Evolutionary conservation across 2,113 vertebrate species (phyloP).

Genomic region (Perccottus glenii): DNA sequence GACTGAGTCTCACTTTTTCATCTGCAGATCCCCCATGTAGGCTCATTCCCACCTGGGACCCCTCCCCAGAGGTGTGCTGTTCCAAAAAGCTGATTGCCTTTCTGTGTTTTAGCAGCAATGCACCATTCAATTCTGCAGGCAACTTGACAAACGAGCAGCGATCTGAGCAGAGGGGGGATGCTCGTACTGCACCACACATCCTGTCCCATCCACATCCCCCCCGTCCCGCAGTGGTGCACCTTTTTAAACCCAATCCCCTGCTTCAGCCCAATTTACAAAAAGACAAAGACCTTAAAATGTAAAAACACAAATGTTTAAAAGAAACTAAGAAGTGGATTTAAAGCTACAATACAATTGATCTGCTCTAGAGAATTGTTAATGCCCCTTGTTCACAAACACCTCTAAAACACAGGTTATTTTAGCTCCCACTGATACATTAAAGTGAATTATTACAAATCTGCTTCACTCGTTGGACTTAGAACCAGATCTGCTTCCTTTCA

Average conservation of each 20-base stretch:
- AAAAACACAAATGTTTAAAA: constrained; percentile 5
- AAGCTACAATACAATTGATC: neutral
- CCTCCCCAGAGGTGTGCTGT: constrained; percentile 64
- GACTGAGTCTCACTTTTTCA: constrained; percentile 1
- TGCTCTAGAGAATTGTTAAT: neutral
- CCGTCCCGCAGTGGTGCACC: constrained; percentile 69
- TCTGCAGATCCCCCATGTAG: constrained; percentile 59
- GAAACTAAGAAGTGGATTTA: neutral
- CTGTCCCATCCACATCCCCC: constrained; percentile 61
- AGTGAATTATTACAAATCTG: neutral
- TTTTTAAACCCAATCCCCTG: constrained; percentile 48
- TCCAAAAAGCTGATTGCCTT: constrained; percentile 68
- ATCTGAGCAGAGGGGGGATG: constrained; percentile 70
- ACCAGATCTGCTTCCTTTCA: neutral
- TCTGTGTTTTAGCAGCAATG: constrained; percentile 81
- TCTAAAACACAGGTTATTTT: neutral
- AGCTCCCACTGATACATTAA: neutral
- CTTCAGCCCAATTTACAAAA: constrained; percentile 44
- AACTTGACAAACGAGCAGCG: constrained; percentile 82
- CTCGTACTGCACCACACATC: constrained; percentile 78
- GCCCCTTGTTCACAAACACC: neutral
- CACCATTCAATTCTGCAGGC: constrained; percentile 83
- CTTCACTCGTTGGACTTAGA: neutral
- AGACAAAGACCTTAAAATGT: constrained; percentile 24
- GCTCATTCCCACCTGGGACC: constrained; percentile 68